phyloP scores from a whole-genome alignment of 2,113 vertebrate species.

The Bos indicus region DNA sequence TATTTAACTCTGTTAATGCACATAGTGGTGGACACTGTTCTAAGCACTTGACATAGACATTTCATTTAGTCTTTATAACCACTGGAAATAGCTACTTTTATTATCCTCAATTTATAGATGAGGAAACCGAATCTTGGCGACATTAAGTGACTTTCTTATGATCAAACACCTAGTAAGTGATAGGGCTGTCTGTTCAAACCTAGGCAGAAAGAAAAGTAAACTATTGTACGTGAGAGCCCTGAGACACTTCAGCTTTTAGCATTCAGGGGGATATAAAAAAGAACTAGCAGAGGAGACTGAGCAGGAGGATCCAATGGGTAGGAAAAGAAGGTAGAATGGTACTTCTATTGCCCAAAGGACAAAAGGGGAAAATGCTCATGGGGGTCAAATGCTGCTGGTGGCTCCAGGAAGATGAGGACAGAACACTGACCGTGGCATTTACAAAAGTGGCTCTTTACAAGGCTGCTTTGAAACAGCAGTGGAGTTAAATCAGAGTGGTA shows the following conservation, averaged over 20 bases:
- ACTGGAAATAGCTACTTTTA: not conserved
- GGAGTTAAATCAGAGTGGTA: not conserved
- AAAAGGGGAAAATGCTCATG: not conserved
- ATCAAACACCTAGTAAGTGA: not conserved
- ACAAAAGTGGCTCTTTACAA: not conserved
- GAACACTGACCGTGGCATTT: not conserved
- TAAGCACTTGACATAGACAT: not conserved
- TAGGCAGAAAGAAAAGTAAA: not conserved
- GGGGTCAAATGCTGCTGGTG: not conserved
- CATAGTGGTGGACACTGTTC: not conserved
- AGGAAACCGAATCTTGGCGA: conserved; percentile 6
- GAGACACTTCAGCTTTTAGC: not conserved
- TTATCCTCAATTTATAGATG: not conserved
- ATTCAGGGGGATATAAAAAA: not conserved
- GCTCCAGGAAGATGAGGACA: not conserved
- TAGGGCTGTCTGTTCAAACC: not conserved
- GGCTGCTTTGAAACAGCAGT: not conserved
- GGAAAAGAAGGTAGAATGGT: not conserved
- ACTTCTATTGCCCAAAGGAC: not conserved
- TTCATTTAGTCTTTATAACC: not conserved
- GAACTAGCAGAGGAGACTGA: not conserved
- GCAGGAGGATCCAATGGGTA: not conserved
- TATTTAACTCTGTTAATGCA: not conserved
- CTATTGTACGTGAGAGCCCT: not conserved
- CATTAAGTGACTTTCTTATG: not conserved